A percentile compares a stretch with the other conserved stretches of the same genome.
These are phyloP conservation scores for Halictus rubicundus DNA, from an alignment of 1,140 invertebrate species.

Conservation along the genomic window DNA sequence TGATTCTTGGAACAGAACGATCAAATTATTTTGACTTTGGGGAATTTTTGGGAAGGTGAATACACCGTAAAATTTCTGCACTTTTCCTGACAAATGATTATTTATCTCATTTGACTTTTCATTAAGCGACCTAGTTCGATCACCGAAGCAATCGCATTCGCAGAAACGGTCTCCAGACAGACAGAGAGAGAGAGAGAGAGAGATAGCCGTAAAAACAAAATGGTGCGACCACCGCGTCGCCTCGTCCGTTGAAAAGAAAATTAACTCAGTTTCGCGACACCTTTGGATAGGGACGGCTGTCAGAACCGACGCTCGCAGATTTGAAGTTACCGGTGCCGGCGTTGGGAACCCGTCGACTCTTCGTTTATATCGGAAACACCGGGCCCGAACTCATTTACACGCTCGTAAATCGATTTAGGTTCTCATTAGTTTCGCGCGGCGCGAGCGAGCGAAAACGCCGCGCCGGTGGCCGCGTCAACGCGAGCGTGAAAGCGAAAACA, in stretches of 20 bases:
- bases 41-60: no score
- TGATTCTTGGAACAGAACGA: no score
- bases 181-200: no score
- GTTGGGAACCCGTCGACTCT: not conserved
- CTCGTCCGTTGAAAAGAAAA: not conserved
- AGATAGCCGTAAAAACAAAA: no score
- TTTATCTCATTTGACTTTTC: no score
- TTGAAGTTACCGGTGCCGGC: constrained; percentile 4
- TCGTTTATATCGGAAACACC: constrained; percentile 20
- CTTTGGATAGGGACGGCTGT: not conserved
- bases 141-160: no score
- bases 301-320: not conserved
- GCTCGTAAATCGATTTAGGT: constrained; percentile 48
- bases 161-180: no score
- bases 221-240: not conserved
- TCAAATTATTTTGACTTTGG: no score
- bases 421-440: constrained; percentile 50
- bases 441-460: no score
- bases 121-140: no score
- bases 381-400: constrained; percentile 16
- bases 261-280: not conserved
- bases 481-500: constrained; percentile 42
- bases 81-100: no score
- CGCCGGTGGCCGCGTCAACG: not conserved
- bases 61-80: no score